Percentiles rank a stretch among this genome's conserved stretches.
phyloP scores from a whole-genome alignment of 2,797 vertebrate genomes.

The Huso huso region DNA sequence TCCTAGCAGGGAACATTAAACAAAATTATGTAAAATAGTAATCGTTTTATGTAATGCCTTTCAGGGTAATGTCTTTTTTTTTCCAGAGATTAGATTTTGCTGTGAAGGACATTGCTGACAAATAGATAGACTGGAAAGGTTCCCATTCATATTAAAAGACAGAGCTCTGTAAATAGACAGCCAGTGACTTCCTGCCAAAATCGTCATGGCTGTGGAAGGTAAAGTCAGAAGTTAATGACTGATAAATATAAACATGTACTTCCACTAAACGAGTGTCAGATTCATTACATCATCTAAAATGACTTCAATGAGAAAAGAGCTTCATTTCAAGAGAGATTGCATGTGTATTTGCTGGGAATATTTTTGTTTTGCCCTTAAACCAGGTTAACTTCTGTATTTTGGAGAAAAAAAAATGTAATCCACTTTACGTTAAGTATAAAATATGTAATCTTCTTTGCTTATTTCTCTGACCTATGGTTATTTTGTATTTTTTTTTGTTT shows the following conservation, averaged over 20 bases:
- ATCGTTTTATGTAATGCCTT: not conserved
- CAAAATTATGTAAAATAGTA: not conserved
- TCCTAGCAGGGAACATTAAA: no score
- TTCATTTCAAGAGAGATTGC: no score
- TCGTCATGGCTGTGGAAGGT: constrained; percentile 1
- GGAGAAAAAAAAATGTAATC: no score
- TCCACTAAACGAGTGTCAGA: not conserved
- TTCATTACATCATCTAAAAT: no score
- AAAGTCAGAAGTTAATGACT: constrained; percentile 10
- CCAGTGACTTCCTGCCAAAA: not conserved
- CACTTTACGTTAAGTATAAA: no score
- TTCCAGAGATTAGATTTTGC: not conserved
- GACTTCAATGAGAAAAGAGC: no score
- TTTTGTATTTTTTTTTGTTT: no score
- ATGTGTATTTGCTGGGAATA: no score
- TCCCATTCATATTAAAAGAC: not conserved
- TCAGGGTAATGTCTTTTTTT: not conserved
- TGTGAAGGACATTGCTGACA: not conserved
- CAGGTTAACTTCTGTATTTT: no score
- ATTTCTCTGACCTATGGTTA: no score
- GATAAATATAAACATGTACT: constrained; percentile 12
- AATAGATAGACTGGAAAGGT: not conserved
- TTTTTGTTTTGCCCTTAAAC: no score
- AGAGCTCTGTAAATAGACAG: not conserved
- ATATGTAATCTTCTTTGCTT: no score